A percentile compares a stretch with the other conserved stretches of the same genome.
Conservation (phyloP, 2,113 vertebrate species). For the Tor tambroides region DNA sequence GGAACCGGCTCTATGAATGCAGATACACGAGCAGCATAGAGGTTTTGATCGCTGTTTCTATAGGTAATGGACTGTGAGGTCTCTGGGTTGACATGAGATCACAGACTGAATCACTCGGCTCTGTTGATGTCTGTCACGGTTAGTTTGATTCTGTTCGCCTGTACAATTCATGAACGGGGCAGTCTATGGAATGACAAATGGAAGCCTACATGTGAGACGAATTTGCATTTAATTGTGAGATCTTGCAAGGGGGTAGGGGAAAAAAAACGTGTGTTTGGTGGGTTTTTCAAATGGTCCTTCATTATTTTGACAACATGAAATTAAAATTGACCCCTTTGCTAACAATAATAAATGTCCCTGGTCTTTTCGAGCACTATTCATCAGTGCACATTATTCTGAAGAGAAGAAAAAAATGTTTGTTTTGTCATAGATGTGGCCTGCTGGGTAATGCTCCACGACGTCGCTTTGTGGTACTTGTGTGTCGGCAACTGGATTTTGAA, state of each 20-base stretch:
- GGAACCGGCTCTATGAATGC: constrained; percentile 2
- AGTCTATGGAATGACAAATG: background rate
- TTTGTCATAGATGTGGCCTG: background rate
- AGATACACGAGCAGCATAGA: constrained; percentile 25
- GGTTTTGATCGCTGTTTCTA: constrained; percentile 36
- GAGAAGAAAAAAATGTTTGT: background rate
- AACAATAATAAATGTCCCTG: constrained; percentile 12
- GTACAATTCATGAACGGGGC: background rate
- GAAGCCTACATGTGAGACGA: background rate
- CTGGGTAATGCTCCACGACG: background rate
- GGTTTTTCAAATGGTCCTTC: background rate
- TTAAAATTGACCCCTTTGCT: background rate
- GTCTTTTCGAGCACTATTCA: background rate
- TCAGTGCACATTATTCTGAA: background rate
- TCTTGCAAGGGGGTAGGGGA: background rate
- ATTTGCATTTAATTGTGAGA: background rate
- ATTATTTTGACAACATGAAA: background rate
- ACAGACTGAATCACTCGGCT: constrained; percentile 7
- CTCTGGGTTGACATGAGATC: background rate
- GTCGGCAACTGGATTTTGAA: background rate
- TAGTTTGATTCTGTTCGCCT: background rate
- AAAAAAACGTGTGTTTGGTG: background rate
- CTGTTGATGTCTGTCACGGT: constrained; percentile 4
- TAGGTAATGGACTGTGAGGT: constrained; percentile 20
- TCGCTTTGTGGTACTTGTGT: background rate